A percentile compares a stretch with the other conserved stretches of the same genome.
Evolutionary conservation across 2,797 vertebrate species (phyloP).

Genomic region (Natrix natrix): DNA sequence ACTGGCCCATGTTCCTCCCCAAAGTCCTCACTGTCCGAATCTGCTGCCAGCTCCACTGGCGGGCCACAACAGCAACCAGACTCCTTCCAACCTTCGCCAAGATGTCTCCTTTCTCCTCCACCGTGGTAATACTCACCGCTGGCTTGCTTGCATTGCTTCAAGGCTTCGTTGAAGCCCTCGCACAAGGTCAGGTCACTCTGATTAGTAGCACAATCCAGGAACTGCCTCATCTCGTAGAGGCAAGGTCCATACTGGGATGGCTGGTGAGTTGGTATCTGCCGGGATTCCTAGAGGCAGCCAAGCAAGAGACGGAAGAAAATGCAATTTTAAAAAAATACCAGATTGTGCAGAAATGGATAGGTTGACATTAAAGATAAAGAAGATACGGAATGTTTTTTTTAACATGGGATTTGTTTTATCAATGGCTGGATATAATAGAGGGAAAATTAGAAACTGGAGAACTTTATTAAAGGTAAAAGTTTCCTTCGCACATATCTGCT

Average conservation of each 20-base stretch:
- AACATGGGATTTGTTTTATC: no score
- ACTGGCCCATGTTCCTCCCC: no score
- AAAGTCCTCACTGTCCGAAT: no score
- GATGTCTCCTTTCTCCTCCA: rapidly evolving
- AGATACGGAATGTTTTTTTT: no score
- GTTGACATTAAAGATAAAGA: no score
- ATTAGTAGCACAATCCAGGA: constrained; percentile 87
- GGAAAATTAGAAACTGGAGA: no score
- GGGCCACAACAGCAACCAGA: neutral
- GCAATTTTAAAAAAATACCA: no score
- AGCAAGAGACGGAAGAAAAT: neutral
- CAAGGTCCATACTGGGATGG: constrained; percentile 78
- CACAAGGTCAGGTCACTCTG: constrained; percentile 87
- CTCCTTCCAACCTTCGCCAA: neutral
- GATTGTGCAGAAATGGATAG: no score
- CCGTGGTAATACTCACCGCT: constrained; percentile 70
- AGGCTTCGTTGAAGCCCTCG: constrained; percentile 89
- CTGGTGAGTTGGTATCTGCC: constrained; percentile 42
- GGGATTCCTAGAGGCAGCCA: constrained; percentile 65
- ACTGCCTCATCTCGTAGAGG: constrained; percentile 89
- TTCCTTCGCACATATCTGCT: no score
- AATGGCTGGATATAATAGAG: no score
- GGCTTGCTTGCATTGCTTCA: constrained; percentile 91
- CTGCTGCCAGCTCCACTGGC: no score
- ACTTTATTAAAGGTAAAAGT: no score